A percentile compares a stretch with the other conserved stretches of the same genome.
Evolutionary conservation across 2,113 vertebrate species (phyloP).

Genomic region (Neodon shergylaensis): DNA sequence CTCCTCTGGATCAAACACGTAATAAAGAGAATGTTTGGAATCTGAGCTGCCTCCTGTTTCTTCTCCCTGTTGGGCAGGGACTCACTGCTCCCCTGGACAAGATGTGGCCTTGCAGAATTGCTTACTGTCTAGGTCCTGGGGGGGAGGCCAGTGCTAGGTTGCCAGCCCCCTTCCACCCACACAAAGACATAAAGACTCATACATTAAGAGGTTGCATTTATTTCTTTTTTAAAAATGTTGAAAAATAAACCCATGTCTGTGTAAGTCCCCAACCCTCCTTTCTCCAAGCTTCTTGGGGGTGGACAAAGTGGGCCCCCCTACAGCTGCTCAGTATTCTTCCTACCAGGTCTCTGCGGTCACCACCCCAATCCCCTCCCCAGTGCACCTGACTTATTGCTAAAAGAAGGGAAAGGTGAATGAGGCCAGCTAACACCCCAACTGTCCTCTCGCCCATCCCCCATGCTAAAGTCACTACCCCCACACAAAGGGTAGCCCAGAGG

Average conservation of each 20-base stretch:
- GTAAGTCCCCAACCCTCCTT: constrained; percentile 52
- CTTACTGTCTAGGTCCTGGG: not conserved
- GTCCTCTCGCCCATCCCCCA: constrained; percentile 19
- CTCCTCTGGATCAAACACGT: constrained; percentile 83
- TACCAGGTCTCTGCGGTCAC: not conserved
- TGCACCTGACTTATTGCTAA: constrained; percentile 77
- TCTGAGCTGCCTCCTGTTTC: constrained; percentile 73
- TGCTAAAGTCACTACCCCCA: constrained; percentile 46
- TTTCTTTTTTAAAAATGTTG: constrained; percentile 76
- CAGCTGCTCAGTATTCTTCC: not conserved
- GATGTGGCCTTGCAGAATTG: not conserved
- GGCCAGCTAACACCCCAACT: constrained; percentile 22
- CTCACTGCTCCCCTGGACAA: constrained; percentile 37
- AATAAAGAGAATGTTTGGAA: constrained; percentile 84
- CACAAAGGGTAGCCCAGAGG: constrained; percentile 17
- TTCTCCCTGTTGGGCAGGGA: constrained; percentile 36
- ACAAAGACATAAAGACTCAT: not conserved
- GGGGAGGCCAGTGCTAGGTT: not conserved
- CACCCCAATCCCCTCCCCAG: constrained; percentile 36
- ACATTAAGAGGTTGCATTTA: constrained; percentile 58
- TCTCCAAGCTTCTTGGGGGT: not conserved
- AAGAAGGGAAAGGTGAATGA: constrained; percentile 57
- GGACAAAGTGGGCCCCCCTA: not conserved
- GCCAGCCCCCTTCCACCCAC: not conserved
- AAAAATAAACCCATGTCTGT: constrained; percentile 81